These are phyloP conservation scores for Hippocampus zosterae DNA, from an alignment of 2,113 vertebrate species.

Conservation along the genomic window DNA sequence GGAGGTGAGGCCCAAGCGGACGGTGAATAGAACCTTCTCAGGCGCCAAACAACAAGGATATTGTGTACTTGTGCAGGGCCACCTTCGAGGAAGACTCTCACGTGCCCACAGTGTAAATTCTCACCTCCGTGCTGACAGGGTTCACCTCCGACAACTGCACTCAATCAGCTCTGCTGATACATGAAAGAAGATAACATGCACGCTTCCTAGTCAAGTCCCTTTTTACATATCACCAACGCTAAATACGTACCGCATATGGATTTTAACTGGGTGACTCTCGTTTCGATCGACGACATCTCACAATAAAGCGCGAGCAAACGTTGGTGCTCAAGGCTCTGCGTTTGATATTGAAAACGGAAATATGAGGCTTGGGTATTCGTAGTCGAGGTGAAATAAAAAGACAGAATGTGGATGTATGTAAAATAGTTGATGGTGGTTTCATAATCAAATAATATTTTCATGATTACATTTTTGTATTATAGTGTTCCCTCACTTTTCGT, in stretches of 20 bases:
- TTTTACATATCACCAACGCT: conserved; percentile 27
- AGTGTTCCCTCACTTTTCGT: background rate
- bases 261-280: conserved; percentile 1
- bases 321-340: background rate
- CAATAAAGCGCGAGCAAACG: no score
- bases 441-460: no score
- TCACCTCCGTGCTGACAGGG: conserved; percentile 32
- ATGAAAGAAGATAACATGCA: conserved; percentile 30
- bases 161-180: conserved; percentile 33
- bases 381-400: background rate
- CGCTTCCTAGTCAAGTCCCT: conserved; percentile 18
- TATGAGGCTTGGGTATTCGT: no score
- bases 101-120: conserved; percentile 27
- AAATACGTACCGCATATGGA: conserved; percentile 22
- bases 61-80: conserved; percentile 20
- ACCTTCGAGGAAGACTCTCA: conserved; percentile 22
- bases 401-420: no score
- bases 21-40: conserved; percentile 22
- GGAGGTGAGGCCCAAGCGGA: conserved; percentile 17
- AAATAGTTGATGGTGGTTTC: no score
- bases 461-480: no score
- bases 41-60: conserved; percentile 29
- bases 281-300: background rate
- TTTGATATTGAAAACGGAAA: no score
- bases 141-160: conserved; percentile 42